Evolutionary conservation across 2,797 vertebrate species (phyloP).

Genomic region (Chelon auratus): DNA sequence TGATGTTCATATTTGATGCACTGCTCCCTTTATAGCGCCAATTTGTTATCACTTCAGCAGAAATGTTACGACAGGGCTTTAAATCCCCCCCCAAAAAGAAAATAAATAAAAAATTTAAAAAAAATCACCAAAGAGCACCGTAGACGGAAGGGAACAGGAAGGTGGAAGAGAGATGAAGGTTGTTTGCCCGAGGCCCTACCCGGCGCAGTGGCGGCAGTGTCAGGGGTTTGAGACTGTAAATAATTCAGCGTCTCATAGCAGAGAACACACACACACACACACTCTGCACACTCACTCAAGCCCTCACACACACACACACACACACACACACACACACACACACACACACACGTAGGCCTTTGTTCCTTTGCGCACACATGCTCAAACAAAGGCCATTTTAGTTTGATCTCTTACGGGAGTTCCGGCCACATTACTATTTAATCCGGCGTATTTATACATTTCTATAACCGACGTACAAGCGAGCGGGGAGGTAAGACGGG

Average conservation of each 20-base stretch:
- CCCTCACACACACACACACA: slow-evolving; percentile 16
- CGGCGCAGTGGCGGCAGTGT: slow-evolving; percentile 47
- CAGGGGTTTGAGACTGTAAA: slow-evolving; percentile 69
- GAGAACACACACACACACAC: slow-evolving; percentile 40
- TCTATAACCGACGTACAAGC: slow-evolving; percentile 2
- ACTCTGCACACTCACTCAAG: slow-evolving; percentile 3
- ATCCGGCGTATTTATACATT: slow-evolving; percentile 32
- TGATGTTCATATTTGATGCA: background rate
- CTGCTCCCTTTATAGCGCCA: background rate
- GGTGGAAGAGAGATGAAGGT: slow-evolving; percentile 16
- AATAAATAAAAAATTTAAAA: no score
- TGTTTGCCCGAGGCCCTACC: slow-evolving; percentile 58
- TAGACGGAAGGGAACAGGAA: slow-evolving; percentile 20
- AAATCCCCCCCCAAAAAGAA: no score
- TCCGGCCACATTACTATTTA: slow-evolving; percentile 35
- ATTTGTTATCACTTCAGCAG: background rate
- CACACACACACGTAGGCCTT: slow-evolving; percentile 17
- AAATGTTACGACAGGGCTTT: no score
- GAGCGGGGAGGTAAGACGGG: background rate
- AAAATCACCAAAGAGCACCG: background rate
- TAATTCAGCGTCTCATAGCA: slow-evolving; percentile 68
- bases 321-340: slow-evolving; percentile 14
- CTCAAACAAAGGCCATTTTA: slow-evolving; percentile 46
- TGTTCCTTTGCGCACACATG: slow-evolving; percentile 3
- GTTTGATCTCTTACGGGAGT: slow-evolving; percentile 25